These are phyloP conservation scores for Heteromurus nitidus DNA, from an alignment of 2,888 invertebrate genomes.

Conservation along the genomic window DNA sequence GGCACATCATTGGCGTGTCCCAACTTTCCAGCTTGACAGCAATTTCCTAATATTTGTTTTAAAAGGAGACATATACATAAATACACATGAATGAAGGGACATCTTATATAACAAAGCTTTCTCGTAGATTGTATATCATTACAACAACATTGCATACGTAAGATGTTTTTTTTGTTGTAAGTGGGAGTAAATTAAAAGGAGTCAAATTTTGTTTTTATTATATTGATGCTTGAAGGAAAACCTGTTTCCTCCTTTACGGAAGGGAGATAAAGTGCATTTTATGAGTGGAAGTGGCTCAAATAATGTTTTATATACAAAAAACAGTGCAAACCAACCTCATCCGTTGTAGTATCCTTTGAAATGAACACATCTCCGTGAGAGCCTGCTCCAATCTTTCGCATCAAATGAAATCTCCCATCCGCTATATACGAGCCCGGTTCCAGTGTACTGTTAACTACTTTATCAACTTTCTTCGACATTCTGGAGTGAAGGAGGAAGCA, in stretches of 20 bases:
- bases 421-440: slow-evolving; percentile 55
- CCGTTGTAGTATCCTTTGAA: slow-evolving; percentile 60
- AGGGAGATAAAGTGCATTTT: no score
- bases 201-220: no score
- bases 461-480: slow-evolving; percentile 33
- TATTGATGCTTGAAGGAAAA: no score
- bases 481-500: not conserved
- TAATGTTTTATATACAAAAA: no score
- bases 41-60: slow-evolving; percentile 55
- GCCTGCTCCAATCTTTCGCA: slow-evolving; percentile 60
- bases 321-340: slow-evolving; percentile 57
- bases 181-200: slow-evolving; percentile 15
- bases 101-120: no score
- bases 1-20: slow-evolving; percentile 61
- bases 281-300: no score
- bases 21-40: slow-evolving; percentile 67
- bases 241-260: no score
- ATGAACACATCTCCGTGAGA: slow-evolving; percentile 66
- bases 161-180: no score
- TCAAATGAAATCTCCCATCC: slow-evolving; percentile 60
- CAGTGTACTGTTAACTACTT: slow-evolving; percentile 56
- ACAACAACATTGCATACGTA: no score
- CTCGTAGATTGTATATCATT: no score
- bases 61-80: slow-evolving; percentile 20
- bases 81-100: no score